These are phyloP conservation scores for Calephelis perditalis DNA, from an alignment of 2,888 invertebrate genomes.

Conservation along the genomic window DNA sequence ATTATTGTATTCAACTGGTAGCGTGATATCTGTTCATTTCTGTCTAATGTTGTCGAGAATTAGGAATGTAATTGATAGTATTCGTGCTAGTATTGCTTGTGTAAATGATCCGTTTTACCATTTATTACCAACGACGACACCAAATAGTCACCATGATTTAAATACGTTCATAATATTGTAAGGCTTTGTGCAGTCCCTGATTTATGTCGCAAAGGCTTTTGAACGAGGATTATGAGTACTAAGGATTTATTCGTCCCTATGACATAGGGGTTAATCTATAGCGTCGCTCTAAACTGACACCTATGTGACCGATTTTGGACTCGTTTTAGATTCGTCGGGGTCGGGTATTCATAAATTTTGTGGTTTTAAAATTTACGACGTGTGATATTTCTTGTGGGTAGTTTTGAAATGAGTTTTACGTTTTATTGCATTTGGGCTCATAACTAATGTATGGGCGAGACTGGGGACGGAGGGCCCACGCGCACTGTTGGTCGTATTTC, in stretches of 20 bases:
- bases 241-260: background rate
- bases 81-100: no score
- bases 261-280: background rate
- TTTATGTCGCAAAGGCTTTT: background rate
- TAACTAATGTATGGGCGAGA: constrained; percentile 9
- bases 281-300: background rate
- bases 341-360: background rate
- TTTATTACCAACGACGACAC: background rate
- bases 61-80: no score
- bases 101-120: background rate
- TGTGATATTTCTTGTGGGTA: constrained; percentile 49
- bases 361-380: constrained; percentile 40
- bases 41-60: no score
- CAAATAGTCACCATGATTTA: constrained; percentile 1
- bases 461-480: background rate
- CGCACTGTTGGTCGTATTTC: background rate
- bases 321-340: background rate
- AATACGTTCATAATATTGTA: background rate
- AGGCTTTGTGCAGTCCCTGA: constrained; percentile 2
- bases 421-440: constrained; percentile 14
- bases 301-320: background rate
- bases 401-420: constrained; percentile 14
- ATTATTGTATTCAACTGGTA: no score
- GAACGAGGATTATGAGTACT: constrained; percentile 10
- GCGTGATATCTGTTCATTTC: no score